Base-by-base conservation (phyloP, 2,888 invertebrate species). In the Gastracanthus pulcherrimus region DNA sequence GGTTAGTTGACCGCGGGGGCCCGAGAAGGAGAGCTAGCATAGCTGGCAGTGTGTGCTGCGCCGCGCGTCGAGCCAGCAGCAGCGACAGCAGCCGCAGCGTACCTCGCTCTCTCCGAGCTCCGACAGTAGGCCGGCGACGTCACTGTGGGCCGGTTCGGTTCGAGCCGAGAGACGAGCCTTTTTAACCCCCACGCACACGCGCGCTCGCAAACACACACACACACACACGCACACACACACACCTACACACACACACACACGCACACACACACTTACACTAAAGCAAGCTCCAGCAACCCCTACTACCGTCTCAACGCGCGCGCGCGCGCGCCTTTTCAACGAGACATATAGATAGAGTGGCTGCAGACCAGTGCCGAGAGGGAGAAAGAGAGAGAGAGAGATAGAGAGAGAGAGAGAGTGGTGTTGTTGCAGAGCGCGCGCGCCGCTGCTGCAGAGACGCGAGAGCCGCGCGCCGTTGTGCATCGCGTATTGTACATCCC, bases 91-190 rank as follows among this genome's bases (percentile, higher is more conserved):
- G n/a, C n/a, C n/a, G n/a, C n/a, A n/a, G n/a, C n/a, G 62, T 19
- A 34, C 55, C 70, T 70, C 51, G 19, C 70, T 45, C 72, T 60
- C 58, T 13, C n/a, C n/a, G 62, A 70, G 81, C 76, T 74, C 62
- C 77, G 76, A 76, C 92, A 92, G 92, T 92, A 92, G 92, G 92
- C 92, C 92, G 93, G 92, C 92, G 92, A 92, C 92, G 92, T 92
- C 92, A 92, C 92, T 91, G 91, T 91, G 91, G 92, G 92, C 92
- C 92, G 92, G 92, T 92, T 92, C 85, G 75, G n/a, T n/a, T n/a
- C n/a, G n/a, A n/a, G n/a, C n/a, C n/a, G n/a, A n/a, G n/a, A 76
- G 70, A 64, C 76, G 92, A 90, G 91, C 91, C 90, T 91, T 90
- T 89, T n/a, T n/a, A n/a, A n/a, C n/a, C n/a, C 89, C 89, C 89